phyloP scores from a whole-genome alignment of 1,140 invertebrate genomes.

The Drosophila azteca region DNA sequence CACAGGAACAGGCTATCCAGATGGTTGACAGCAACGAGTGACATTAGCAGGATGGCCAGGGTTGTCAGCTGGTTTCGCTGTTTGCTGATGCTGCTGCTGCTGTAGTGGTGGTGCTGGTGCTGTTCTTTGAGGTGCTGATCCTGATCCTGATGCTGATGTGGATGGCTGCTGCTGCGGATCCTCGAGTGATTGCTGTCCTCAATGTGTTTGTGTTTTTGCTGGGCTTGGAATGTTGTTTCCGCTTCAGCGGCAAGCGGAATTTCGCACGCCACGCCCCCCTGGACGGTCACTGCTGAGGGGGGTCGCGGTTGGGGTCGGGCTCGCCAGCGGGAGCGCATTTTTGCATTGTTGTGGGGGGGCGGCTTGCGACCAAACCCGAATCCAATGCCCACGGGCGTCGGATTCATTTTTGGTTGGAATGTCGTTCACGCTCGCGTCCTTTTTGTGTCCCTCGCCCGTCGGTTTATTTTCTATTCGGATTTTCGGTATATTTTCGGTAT shows the following conservation, averaged over 20 bases:
- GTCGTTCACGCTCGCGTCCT: slow-evolving; percentile 3
- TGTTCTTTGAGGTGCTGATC: background rate
- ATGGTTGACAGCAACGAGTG: slow-evolving; percentile 62
- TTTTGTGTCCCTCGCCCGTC: slow-evolving; percentile 4
- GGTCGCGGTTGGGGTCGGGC: slow-evolving; percentile 1
- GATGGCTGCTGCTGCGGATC: no score
- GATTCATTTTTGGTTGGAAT: slow-evolving; percentile 71
- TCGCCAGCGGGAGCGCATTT: slow-evolving; percentile 66
- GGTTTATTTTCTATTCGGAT: background rate
- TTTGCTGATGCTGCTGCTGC: slow-evolving; percentile 18
- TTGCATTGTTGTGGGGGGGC: slow-evolving; percentile 65
- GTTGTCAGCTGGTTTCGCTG: slow-evolving; percentile 45
- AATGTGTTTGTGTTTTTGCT: slow-evolving; percentile 12
- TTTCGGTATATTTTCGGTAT: background rate
- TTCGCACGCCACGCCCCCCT: background rate
- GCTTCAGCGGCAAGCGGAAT: background rate
- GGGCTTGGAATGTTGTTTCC: background rate
- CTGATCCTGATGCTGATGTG: no score
- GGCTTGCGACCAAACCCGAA: slow-evolving; percentile 72
- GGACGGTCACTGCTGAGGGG: slow-evolving; percentile 1
- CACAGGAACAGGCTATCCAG: slow-evolving; percentile 54
- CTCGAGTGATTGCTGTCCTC: background rate
- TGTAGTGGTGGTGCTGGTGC: slow-evolving; percentile 9
- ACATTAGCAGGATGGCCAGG: slow-evolving; percentile 55
- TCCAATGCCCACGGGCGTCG: slow-evolving; percentile 78